Conservation (phyloP, 2,888 invertebrate species). For the Antheraea assamensis region DNA sequence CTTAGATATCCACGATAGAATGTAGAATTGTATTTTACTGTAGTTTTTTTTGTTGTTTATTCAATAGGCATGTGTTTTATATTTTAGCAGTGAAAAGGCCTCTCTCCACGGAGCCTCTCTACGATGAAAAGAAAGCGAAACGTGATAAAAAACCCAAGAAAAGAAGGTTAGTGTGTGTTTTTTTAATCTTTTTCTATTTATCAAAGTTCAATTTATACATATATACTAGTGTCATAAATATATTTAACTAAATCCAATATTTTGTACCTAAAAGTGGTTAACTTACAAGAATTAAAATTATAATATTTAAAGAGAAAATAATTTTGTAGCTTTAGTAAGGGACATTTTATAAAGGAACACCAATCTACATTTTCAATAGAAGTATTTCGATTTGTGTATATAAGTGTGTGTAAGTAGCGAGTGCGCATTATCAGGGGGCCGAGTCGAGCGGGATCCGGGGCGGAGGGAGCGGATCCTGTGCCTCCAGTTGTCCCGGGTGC, state of each 20-base stretch:
- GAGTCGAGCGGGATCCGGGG: conserved; percentile 63
- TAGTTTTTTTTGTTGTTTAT: not conserved
- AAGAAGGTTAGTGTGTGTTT: conserved; percentile 54
- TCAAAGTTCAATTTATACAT: not conserved
- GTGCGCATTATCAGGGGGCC: conserved; percentile 54
- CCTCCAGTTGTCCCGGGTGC: conserved; percentile 17
- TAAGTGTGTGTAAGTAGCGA: not conserved
- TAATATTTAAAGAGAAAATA: no score
- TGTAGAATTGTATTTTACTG: no score
- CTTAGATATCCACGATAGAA: no score
- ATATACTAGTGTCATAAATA: not conserved
- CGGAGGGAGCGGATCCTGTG: conserved; percentile 40
- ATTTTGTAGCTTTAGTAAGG: no score
- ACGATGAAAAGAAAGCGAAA: conserved; percentile 75
- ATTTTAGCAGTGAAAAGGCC: conserved; percentile 63
- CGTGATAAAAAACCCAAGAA: conserved; percentile 77
- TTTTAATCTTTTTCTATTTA: not conserved
- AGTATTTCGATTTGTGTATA: no score
- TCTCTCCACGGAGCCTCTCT: conserved; percentile 57
- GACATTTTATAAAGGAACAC: no score
- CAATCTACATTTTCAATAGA: no score
- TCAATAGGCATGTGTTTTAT: not conserved
- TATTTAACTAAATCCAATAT: not conserved
- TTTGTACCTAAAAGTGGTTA: no score
- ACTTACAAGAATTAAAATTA: no score